Evolutionary conservation across 2,113 vertebrate genomes (phyloP).

Genomic region (Elanus axillaris): DNA sequence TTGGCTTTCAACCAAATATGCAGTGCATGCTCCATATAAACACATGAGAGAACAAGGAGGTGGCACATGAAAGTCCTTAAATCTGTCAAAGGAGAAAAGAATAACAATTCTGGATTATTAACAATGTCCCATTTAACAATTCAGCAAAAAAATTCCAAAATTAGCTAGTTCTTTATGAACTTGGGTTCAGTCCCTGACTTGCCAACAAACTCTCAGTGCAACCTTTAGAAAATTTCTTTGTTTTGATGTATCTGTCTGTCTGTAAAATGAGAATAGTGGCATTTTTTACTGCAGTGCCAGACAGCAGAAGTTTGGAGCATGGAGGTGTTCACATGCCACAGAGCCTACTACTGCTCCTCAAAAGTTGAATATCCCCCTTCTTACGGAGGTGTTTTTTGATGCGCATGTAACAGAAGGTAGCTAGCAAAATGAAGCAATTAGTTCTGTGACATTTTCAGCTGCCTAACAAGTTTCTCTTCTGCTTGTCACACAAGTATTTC

Average conservation of each 20-base stretch:
- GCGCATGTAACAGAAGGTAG: neutral
- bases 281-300: neutral
- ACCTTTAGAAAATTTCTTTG: neutral
- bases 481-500: slow-evolving; percentile 15
- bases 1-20: slow-evolving; percentile 40
- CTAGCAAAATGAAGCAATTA: slow-evolving; percentile 45
- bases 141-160: neutral
- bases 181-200: neutral
- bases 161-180: neutral
- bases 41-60: neutral
- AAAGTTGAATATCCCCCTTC: neutral
- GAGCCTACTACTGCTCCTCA: neutral
- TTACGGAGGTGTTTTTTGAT: neutral
- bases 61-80: slow-evolving; percentile 30
- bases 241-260: neutral
- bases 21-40: neutral
- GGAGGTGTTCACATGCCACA: neutral
- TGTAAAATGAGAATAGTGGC: neutral
- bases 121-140: neutral
- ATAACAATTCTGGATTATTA: neutral
- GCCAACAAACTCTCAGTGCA: neutral
- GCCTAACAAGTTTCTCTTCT: slow-evolving; percentile 30
- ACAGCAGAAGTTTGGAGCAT: neutral
- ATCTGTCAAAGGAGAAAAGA: slow-evolving; percentile 26
- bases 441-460: slow-evolving; percentile 50